Base-by-base conservation (phyloP, 2,113 vertebrate species). In the Ailuropoda melanoleuca region DNA sequence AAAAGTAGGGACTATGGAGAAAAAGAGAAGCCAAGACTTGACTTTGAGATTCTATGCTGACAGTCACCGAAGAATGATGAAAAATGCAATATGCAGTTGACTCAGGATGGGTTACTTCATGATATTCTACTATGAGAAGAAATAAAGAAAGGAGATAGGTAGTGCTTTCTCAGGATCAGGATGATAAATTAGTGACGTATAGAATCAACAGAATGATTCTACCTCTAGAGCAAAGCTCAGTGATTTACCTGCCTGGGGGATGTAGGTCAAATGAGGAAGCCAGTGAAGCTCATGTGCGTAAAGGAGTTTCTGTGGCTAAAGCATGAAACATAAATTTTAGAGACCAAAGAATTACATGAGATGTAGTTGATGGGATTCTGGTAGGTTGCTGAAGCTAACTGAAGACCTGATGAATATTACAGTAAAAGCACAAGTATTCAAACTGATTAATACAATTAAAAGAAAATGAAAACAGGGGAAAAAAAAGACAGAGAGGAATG, bases 261-360 rank as follows among this genome's bases (percentile, higher is more conserved):
- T 24, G 56, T 13, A 97, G 39, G 58, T 34, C 7, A 1, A 88
- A 43, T 34, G n/a, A 13, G 10, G 3, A 29, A 72, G 1, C 3
- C 2, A 29, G 26, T 37, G 24, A 1, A 50, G 12, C 1, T 9
- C 23, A 1, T 77, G 31, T 77, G 15, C 11, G 0, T 43, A 50
- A 72, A 37, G 24, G 21, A 39, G 6, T 87, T 34, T 68, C 58
- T 37, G 26, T 37, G 17, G 10, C 11, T 3, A 19, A 48, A 85
- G 15, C 72, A 37, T 64, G n/a, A 55, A 68, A 68, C 17, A 66
- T 17, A 19, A 4, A n/a, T 64, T 84, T 29, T 29, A 8, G 10
- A 55, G 4, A 70, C 19, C 21, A 92, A 92, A 56, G 39, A 64
- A 39, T 90, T 90, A 19, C 34, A 21, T 53, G 53, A 82, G 31